Evolutionary conservation across 2,888 invertebrate species (phyloP).

Genomic region (Phalangium opilio): DNA sequence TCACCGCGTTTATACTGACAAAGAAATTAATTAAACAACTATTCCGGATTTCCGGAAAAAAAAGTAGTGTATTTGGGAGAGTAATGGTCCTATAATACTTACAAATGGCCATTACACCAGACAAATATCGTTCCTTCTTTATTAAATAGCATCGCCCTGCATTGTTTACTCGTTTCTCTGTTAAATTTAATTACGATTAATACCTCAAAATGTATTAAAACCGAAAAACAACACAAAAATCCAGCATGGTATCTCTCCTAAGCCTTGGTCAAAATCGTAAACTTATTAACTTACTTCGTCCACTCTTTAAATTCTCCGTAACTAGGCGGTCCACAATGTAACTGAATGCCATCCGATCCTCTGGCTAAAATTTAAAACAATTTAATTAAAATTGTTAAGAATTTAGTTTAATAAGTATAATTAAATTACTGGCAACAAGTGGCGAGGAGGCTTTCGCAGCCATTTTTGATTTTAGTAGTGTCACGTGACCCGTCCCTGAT

Average conservation of each 20-base stretch:
- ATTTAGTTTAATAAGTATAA: too few relatives aligned
- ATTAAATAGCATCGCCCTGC: slow-evolving; percentile 10
- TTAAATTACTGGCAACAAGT: too few relatives aligned
- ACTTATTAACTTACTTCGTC: slow-evolving; percentile 3
- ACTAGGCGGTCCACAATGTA: slow-evolving; percentile 7
- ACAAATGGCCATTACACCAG: slow-evolving; percentile 13
- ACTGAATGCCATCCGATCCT: slow-evolving; percentile 8
- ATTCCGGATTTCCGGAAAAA: too few relatives aligned
- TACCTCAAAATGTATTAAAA: too few relatives aligned
- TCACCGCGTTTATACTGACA: background rate
- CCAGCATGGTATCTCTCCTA: too few relatives aligned
- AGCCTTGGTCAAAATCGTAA: too few relatives aligned
- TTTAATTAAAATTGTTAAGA: background rate
- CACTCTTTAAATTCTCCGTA: slow-evolving; percentile 4
- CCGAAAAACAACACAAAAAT: too few relatives aligned
- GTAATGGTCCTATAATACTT: slow-evolving; percentile 2
- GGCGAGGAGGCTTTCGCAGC: too few relatives aligned
- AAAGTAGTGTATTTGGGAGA: background rate
- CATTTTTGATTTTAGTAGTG: too few relatives aligned
- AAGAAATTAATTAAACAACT: slow-evolving; percentile 1
- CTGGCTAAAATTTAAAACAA: slow-evolving; percentile 8
- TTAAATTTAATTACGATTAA: too few relatives aligned
- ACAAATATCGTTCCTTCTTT: slow-evolving; percentile 11
- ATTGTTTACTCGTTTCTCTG: background rate
- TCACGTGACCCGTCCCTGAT: too few relatives aligned